Evolutionary conservation across 2,888 invertebrate species (phyloP), one percentile per base, ranked within the genome.

Genomic region (Dendrolimus pini): DNA sequence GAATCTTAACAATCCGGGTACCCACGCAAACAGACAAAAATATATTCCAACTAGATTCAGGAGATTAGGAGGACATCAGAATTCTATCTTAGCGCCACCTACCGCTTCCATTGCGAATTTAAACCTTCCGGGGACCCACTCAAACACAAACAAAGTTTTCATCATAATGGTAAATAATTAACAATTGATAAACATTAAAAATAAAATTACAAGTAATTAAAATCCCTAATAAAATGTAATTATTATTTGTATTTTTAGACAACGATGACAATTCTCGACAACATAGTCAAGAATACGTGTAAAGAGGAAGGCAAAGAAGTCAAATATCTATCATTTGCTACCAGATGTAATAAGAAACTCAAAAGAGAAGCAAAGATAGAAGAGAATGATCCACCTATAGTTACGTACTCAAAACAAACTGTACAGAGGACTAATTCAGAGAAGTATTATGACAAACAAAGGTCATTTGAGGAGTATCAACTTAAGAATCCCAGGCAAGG

Each of bases 191-290:
- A 30, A 18, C 18, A 18, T 18, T 18, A 18, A 18, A 18, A 18
- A 30, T 30, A 30, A 30, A 30, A 30, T 30, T 30, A 18, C 30
- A 30, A 30, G 30, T 6, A 30, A 30, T 30, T 18, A 30, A 30
- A 30, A 30, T 30, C 6, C 30, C 30, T 30, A 30, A 30, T 30
- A 30, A 30, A 30, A 30, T 30, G 3, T 18, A 18, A 18, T 18
- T 3, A 18, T 18, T 18, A 30, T 30, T 47, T 47, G 6, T 47
- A 59, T 59, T 88, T 89, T 58, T 81, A 94, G 94, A 89, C 93
- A 41, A 93, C 94, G 12, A 80, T 93, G 64, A 92, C 93, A 74
- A 93, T 94, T 41, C 72, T 94, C 57, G 93, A 94, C 71, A 89
- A 89, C n/a, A 75, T 95, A 18, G 74, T 82, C 7, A 78, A 78